Conservation (phyloP, 2,888 invertebrate genomes). For the Apoda limacodes region DNA sequence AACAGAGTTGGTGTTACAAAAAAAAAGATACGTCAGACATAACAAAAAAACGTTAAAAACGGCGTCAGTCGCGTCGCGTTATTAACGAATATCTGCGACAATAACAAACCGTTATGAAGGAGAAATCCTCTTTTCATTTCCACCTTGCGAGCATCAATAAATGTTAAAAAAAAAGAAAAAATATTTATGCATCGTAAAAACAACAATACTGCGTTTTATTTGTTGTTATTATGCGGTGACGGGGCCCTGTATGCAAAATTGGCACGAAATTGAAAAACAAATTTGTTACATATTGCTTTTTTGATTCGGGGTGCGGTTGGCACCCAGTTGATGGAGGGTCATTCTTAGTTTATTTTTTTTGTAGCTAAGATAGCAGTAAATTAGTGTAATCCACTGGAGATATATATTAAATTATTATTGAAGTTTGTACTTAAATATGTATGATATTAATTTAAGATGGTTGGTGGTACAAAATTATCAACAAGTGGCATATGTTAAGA, state of each 20-base stretch:
- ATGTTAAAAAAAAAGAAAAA: constrained; percentile 40
- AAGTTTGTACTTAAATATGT: no score
- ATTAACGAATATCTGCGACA: constrained; percentile 38
- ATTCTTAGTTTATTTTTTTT: constrained; percentile 35
- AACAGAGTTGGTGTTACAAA: constrained; percentile 19
- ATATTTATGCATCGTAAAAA: constrained; percentile 61
- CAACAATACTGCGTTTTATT: constrained; percentile 60
- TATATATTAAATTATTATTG: no score
- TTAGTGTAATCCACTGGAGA: no score
- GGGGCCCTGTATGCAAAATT: constrained; percentile 64
- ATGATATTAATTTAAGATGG: no score
- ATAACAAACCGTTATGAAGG: constrained; percentile 26
- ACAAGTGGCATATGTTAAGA: no score
- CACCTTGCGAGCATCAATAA: constrained; percentile 46
- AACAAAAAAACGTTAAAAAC: constrained; percentile 22
- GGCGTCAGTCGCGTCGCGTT: constrained; percentile 23
- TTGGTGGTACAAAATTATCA: no score
- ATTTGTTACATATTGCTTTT: constrained; percentile 70
- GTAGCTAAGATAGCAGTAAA: no score
- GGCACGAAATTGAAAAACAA: constrained; percentile 69
- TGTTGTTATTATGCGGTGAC: constrained; percentile 33
- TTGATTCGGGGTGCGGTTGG: constrained; percentile 32
- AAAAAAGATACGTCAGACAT: no score
- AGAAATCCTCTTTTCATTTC: constrained; percentile 49
- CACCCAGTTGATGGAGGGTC: constrained; percentile 25